phyloP scores from a whole-genome alignment of 2,113 vertebrate genomes.

The Eptesicus fuscus region DNA sequence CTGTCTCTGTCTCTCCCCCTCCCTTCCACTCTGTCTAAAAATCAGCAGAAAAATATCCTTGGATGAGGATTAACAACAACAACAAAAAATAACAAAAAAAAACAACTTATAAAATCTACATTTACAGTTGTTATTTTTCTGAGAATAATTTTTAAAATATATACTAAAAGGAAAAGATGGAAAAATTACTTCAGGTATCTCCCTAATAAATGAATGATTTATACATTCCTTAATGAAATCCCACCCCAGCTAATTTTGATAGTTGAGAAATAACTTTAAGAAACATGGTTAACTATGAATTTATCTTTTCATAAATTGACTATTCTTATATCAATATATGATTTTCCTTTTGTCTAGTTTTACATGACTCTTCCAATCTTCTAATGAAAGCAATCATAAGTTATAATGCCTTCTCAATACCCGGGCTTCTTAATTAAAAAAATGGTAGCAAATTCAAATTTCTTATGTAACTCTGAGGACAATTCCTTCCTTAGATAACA shows the following conservation, averaged over 20 bases:
- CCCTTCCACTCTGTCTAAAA: too few relatives aligned
- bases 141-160: neutral
- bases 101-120: slow-evolving; percentile 6
- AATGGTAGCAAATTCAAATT: neutral
- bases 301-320: neutral
- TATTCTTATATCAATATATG: too few relatives aligned
- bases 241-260: neutral
- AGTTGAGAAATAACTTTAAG: neutral
- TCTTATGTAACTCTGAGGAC: neutral
- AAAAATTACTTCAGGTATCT: neutral
- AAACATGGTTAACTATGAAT: neutral
- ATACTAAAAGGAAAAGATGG: neutral
- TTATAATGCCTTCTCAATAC: neutral
- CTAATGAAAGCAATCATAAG: neutral
- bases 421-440: neutral
- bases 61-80: too few relatives aligned
- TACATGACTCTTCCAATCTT: neutral
- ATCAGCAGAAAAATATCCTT: too few relatives aligned
- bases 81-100: too few relatives aligned
- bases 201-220: neutral
- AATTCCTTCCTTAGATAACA: neutral
- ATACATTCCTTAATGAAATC: neutral
- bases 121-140: neutral
- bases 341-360: slow-evolving; percentile 5
- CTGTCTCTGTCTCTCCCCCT: too few relatives aligned